Evolutionary conservation across 1,140 invertebrate genomes (phyloP).

Genomic region (Neoseiulus cucumeris): DNA sequence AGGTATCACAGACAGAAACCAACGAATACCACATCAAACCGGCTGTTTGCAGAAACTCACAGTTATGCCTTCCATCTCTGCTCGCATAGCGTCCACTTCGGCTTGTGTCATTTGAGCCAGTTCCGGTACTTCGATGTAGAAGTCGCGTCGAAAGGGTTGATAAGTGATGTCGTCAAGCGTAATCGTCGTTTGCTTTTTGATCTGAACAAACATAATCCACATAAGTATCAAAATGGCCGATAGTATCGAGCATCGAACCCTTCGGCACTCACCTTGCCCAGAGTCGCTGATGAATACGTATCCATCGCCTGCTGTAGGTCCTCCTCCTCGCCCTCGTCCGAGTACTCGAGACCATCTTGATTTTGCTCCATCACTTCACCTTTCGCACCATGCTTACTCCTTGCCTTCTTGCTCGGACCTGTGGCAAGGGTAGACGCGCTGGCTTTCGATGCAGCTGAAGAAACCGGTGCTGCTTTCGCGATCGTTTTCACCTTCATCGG

Average conservation of each 20-base stretch:
- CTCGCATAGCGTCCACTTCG: slow-evolving; percentile 33
- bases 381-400: slow-evolving; percentile 41
- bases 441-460: slow-evolving; percentile 21
- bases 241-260: slow-evolving; percentile 12
- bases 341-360: slow-evolving; percentile 67
- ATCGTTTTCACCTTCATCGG: too few relatives aligned
- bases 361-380: slow-evolving; percentile 93
- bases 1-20: too few relatives aligned
- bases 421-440: slow-evolving; percentile 49
- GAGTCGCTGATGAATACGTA: not conserved
- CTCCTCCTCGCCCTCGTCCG: slow-evolving; percentile 22
- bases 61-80: slow-evolving; percentile 38
- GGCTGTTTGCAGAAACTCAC: too few relatives aligned
- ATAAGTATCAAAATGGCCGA: too few relatives aligned
- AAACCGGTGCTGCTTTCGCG: slow-evolving; percentile 31
- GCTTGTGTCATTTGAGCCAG: slow-evolving; percentile 69
- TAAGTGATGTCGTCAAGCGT: slow-evolving; percentile 49
- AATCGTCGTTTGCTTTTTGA: slow-evolving; percentile 57
- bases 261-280: not conserved
- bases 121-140: slow-evolving; percentile 86
- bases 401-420: slow-evolving; percentile 66
- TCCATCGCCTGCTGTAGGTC: slow-evolving; percentile 11
- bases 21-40: too few relatives aligned
- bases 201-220: slow-evolving; percentile 42
- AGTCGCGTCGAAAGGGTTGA: slow-evolving; percentile 73